Evolutionary conservation across 2,888 invertebrate genomes (phyloP).

Genomic region (Ochropacha duplaris): DNA sequence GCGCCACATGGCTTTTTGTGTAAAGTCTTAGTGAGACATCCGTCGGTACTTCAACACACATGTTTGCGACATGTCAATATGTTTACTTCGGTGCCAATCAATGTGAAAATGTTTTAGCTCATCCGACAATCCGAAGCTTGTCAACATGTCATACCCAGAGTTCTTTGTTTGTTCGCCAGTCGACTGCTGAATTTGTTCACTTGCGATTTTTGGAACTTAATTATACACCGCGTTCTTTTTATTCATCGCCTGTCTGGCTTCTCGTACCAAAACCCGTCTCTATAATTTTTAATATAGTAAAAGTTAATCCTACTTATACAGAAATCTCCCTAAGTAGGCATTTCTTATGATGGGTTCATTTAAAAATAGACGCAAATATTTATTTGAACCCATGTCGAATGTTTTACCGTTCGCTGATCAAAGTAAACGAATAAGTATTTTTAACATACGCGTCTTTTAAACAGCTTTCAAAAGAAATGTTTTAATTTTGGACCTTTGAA

Average conservation of each 20-base stretch:
- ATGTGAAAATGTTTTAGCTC: constrained; percentile 25
- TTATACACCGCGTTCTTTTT: neutral
- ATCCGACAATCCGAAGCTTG: constrained; percentile 15
- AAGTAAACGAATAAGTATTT: constrained; percentile 4
- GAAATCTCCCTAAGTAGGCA: no score
- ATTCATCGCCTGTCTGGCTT: no score
- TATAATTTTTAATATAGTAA: neutral
- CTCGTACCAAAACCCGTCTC: no score
- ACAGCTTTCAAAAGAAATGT: neutral
- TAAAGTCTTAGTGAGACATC: neutral
- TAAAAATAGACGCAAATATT: constrained; percentile 3
- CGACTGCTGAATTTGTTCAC: constrained; percentile 11
- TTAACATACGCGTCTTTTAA: neutral
- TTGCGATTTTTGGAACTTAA: constrained; percentile 8
- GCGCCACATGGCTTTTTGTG: neutral
- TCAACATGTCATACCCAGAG: constrained; percentile 22
- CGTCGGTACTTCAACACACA: constrained; percentile 1
- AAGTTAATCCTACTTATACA: no score
- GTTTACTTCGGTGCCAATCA: constrained; percentile 34
- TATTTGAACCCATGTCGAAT: constrained; percentile 1
- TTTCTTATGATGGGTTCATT: neutral
- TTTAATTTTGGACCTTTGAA: constrained; percentile 5
- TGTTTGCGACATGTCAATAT: constrained; percentile 11
- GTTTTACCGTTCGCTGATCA: neutral
- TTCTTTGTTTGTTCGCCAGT: constrained; percentile 23